phyloP scores from a whole-genome alignment of 2,888 invertebrate genomes.

The Trichopoda pennipes region DNA sequence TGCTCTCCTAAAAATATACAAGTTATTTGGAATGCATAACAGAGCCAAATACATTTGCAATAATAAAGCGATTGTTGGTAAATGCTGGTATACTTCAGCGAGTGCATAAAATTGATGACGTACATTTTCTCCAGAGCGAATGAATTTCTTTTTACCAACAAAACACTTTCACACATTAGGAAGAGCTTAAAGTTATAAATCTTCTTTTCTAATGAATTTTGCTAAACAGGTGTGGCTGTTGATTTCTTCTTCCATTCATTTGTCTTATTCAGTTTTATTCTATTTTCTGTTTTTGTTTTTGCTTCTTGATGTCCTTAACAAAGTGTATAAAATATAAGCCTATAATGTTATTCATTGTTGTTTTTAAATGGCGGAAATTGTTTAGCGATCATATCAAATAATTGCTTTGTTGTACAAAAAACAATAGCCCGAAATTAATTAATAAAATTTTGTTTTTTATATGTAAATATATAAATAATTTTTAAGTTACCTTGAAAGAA shows the following conservation, averaged over 20 bases:
- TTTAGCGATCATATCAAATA: not conserved
- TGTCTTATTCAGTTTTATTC: not conserved
- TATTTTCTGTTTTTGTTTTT: not conserved
- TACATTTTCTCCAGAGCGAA: constrained; percentile 17
- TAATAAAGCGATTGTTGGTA: not conserved
- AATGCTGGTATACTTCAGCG: constrained; percentile 8
- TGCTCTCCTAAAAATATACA: constrained; percentile 42
- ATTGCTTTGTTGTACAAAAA: too few species aligned
- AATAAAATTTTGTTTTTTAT: too few species aligned
- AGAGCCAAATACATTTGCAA: not conserved
- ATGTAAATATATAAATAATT: too few species aligned
- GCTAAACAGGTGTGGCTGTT: constrained; percentile 64
- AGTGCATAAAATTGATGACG: constrained; percentile 11
- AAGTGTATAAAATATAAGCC: not conserved
- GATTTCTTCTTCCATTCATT: constrained; percentile 16
- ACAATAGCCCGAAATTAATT: too few species aligned
- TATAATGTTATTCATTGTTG: not conserved
- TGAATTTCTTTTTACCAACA: not conserved
- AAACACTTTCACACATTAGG: not conserved
- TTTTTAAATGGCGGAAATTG: not conserved
- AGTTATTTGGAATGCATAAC: constrained; percentile 42
- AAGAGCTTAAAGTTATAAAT: constrained; percentile 19
- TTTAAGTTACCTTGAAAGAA: too few species aligned
- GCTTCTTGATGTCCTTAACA: constrained; percentile 13
- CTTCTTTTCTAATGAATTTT: constrained; percentile 40